Conservation (phyloP, 2,888 invertebrate species). For the Tricholauxania praeusta region DNA sequence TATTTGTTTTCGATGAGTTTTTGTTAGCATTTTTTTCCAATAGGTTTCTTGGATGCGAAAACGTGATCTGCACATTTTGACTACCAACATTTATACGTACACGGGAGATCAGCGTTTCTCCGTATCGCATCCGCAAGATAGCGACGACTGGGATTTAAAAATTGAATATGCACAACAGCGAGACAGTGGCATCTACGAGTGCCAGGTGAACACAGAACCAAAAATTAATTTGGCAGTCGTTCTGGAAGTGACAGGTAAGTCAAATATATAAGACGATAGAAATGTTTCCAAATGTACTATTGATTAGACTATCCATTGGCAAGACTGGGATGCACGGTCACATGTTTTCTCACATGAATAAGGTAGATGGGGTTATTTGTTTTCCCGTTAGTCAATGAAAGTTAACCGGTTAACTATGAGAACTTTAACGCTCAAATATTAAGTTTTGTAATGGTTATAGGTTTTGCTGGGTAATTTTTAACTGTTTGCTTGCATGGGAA, state of each 20-base stretch:
- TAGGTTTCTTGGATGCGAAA: constrained; percentile 68
- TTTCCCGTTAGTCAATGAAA: too few species aligned
- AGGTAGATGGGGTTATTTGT: too few species aligned
- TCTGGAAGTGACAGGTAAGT: constrained; percentile 82
- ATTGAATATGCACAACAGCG: constrained; percentile 86
- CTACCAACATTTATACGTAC: constrained; percentile 86
- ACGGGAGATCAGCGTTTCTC: constrained; percentile 90
- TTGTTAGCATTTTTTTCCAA: neutral
- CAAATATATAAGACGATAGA: neutral
- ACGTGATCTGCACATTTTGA: constrained; percentile 81
- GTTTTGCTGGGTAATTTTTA: too few species aligned
- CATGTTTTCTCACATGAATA: too few species aligned
- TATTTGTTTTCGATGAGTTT: too few species aligned
- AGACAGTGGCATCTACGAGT: constrained; percentile 88
- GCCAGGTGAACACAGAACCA: constrained; percentile 91
- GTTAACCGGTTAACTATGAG: too few species aligned
- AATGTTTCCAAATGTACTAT: neutral
- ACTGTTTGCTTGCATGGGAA: too few species aligned
- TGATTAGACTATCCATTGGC: too few species aligned
- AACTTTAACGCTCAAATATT: too few species aligned
- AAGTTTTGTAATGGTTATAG: too few species aligned
- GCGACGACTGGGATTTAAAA: constrained; percentile 88
- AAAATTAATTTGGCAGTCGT: constrained; percentile 88
- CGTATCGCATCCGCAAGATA: constrained; percentile 84
- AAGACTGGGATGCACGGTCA: too few species aligned